Conservation (phyloP, 1,140 invertebrate genomes). For the Pectinophora gossypiella region DNA sequence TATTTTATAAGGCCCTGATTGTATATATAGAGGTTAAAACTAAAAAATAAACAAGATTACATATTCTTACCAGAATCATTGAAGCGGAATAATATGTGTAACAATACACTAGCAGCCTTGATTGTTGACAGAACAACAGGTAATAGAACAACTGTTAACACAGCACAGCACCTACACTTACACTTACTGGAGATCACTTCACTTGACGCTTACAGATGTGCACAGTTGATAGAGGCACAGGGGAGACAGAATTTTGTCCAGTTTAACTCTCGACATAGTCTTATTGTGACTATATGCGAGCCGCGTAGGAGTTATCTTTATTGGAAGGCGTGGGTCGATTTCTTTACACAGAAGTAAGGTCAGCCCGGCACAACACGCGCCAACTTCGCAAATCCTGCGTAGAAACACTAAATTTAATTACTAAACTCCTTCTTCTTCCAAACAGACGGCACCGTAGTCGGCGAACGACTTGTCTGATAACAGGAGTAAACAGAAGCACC, state of each 20-base stretch:
- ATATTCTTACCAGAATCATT: background rate
- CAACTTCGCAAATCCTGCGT: slow-evolving; percentile 31
- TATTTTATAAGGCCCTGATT: slow-evolving; percentile 17
- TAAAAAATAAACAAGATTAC: background rate
- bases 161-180: slow-evolving; percentile 7
- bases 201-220: slow-evolving; percentile 18
- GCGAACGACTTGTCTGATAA: slow-evolving; percentile 28
- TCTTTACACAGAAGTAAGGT: slow-evolving; percentile 59
- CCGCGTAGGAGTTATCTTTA: slow-evolving; percentile 64
- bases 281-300: slow-evolving; percentile 33
- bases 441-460: slow-evolving; percentile 25
- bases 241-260: background rate
- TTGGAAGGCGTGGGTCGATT: slow-evolving; percentile 59
- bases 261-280: slow-evolving; percentile 13
- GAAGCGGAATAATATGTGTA: background rate
- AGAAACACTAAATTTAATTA: slow-evolving; percentile 23
- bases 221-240: slow-evolving; percentile 14
- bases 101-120: slow-evolving; percentile 32
- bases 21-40: slow-evolving; percentile 5
- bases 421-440: slow-evolving; percentile 30
- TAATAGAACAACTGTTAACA: slow-evolving; percentile 4
- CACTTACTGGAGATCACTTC: slow-evolving; percentile 6
- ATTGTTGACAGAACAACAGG: slow-evolving; percentile 20
- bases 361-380: slow-evolving; percentile 38
- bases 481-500: slow-evolving; percentile 59